Percentiles rank a stretch among this genome's conserved stretches.
Evolutionary conservation across 2,888 invertebrate species (phyloP).

Genomic region (Dicyrtomina minuta): DNA sequence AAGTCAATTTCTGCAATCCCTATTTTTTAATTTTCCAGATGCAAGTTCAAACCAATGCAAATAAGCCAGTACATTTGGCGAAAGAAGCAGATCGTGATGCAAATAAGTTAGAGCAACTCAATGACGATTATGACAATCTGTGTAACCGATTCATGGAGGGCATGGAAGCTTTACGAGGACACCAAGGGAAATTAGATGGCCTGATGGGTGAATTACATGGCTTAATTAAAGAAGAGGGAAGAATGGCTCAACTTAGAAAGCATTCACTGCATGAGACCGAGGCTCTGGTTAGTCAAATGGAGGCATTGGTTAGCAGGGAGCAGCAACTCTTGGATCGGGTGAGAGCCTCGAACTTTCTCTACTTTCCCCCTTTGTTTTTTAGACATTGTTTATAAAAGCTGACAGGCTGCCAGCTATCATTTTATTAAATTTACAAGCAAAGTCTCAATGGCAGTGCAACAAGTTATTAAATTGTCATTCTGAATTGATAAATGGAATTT

Average conservation of each 20-base stretch:
- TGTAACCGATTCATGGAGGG: slow-evolving; percentile 37
- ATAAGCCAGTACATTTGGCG: slow-evolving; percentile 46
- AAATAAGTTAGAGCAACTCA: slow-evolving; percentile 45
- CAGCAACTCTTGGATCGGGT: slow-evolving; percentile 44
- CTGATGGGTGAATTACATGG: slow-evolving; percentile 34
- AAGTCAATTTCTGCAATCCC: background rate
- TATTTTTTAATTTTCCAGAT: slow-evolving; percentile 29
- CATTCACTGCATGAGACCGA: slow-evolving; percentile 39
- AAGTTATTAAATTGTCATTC: no score
- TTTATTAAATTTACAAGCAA: no score
- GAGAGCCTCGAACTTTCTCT: background rate
- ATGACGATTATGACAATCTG: slow-evolving; percentile 39
- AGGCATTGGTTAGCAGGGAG: slow-evolving; percentile 40
- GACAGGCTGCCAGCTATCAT: no score
- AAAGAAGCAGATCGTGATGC: slow-evolving; percentile 50
- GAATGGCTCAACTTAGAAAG: slow-evolving; percentile 39
- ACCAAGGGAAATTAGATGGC: slow-evolving; percentile 42
- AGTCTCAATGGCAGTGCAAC: no score
- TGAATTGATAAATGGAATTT: no score
- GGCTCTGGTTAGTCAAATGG: slow-evolving; percentile 40
- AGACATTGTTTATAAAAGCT: no score
- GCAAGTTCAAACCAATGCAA: slow-evolving; percentile 45
- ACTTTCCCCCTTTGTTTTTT: background rate
- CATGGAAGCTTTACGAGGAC: slow-evolving; percentile 34
- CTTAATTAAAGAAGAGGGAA: slow-evolving; percentile 41